Evolutionary conservation across 2,888 invertebrate species (phyloP).

Genomic region (Leptinotarsa rubiginosa): DNA sequence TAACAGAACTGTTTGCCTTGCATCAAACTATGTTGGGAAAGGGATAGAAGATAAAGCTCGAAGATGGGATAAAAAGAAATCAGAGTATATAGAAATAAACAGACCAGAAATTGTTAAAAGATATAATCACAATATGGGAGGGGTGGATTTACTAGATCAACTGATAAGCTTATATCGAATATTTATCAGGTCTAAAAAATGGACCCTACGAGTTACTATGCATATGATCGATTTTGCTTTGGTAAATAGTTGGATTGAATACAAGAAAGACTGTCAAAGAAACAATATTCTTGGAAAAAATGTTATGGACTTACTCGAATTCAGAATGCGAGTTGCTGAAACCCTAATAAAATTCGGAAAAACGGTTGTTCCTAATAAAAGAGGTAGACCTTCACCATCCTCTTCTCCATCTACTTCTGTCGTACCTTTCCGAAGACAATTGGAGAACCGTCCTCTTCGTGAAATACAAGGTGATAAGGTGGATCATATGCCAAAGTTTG

Average conservation of each 20-base stretch:
- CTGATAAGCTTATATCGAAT: slow-evolving; percentile 19
- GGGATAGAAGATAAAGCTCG: slow-evolving; percentile 13
- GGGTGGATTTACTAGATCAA: slow-evolving; percentile 11
- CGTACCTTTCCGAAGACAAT: slow-evolving; percentile 6
- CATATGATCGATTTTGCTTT: slow-evolving; percentile 19
- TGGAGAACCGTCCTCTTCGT: slow-evolving; percentile 15
- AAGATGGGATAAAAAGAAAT: slow-evolving; percentile 20
- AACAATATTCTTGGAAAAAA: slow-evolving; percentile 17
- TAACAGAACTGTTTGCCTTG: slow-evolving; percentile 26
- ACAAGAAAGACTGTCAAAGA: slow-evolving; percentile 12
- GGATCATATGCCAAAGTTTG: slow-evolving; percentile 25
- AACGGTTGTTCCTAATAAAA: slow-evolving; percentile 7
- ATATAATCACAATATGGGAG: slow-evolving; percentile 14
- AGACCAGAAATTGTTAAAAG: slow-evolving; percentile 12
- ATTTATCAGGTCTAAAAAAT: slow-evolving; percentile 19
- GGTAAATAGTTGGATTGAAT: slow-evolving; percentile 18
- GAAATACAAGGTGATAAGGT: slow-evolving; percentile 24
- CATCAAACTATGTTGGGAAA: slow-evolving; percentile 23
- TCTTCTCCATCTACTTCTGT: slow-evolving; percentile 18
- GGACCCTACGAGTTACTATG: slow-evolving; percentile 20
- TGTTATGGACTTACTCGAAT: slow-evolving; percentile 9
- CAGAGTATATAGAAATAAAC: slow-evolving; percentile 13
- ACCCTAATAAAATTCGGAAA: slow-evolving; percentile 16
- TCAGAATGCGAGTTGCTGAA: slow-evolving; percentile 19
- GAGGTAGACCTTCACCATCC: slow-evolving; percentile 20